Evolutionary conservation across 2,888 invertebrate genomes (phyloP), one percentile per base, ranked within the genome.

Genomic region (Parnassius orleans): DNA sequence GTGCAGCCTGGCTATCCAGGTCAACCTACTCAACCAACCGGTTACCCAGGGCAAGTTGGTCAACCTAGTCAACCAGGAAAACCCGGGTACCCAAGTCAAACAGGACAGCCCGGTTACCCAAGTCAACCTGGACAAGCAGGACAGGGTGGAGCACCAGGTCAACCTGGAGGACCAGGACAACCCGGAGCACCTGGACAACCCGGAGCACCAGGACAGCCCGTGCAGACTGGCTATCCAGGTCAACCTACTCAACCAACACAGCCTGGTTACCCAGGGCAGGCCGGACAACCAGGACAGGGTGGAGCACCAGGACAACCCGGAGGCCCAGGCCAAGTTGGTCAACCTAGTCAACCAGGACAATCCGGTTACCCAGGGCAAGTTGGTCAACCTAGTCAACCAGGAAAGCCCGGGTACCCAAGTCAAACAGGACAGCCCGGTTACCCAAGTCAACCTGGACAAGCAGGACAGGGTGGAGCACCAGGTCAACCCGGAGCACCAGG

Each of bases 21-120:
- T 9, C 52, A 62, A n/a, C 94, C 94, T 0, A 92, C 88, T 53
- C 90, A 68, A 14, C 67, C 70, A 2, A 72, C 19, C 19, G 19
- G 19, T 19, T 19, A 19, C 19, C 19, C 19, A 19, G 19, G 19
- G 19, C 19, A 19, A 19, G 19, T 19, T 19, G 2, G 19, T 19
- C 19, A 69, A 3, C 75, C 76, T 2, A 77, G 81, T 10, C 60
- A 71, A 1, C 78, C 84, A 0, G 81, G 80, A 7, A 58, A 68
- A 93, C 75, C 77, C 41, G 75, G 77, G 0, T 41, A 65, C 0
- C 70, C 71, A 0, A 72, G 24, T 68, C 56, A 71, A 9, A 71
- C 69, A 33, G 68, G 66, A 19, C 15, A 14, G 14, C 76, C 70
- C 10, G 73, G 71, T 0, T 55, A 68, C 50, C 33, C 33, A 33